phyloP scores from a whole-genome alignment of 2,888 invertebrate species.

The Onchidella celtica region DNA sequence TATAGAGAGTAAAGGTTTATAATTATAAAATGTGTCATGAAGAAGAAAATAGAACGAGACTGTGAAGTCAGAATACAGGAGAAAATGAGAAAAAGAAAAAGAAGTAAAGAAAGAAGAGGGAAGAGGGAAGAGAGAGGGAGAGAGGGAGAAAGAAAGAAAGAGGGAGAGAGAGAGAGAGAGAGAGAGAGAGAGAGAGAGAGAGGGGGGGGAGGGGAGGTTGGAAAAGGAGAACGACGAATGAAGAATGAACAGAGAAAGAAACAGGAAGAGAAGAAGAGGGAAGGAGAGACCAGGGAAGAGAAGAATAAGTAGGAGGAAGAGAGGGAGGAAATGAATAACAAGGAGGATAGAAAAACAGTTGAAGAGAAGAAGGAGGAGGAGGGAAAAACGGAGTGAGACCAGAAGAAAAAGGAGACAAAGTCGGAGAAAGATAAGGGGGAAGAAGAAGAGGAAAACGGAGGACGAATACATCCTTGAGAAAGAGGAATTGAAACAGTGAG shows the following conservation, averaged over 20 bases:
- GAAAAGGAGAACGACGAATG: conserved; percentile 8
- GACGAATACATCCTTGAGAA: no score
- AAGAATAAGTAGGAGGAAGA: not conserved
- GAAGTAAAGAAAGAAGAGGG: not conserved
- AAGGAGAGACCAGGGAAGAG: not conserved
- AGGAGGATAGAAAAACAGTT: not conserved
- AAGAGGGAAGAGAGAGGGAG: conserved; percentile 15
- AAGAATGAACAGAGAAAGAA: conserved; percentile 1
- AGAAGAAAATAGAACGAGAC: no score
- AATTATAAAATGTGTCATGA: no score
- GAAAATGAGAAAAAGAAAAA: not conserved
- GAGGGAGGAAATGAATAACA: conserved; percentile 8
- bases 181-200: not conserved
- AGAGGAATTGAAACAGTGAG: no score
- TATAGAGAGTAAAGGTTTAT: not conserved
- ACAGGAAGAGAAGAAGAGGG: not conserved
- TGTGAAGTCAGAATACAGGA: no score
- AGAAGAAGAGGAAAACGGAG: no score
- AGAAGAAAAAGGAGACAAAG: no score
- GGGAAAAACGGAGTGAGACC: no score
- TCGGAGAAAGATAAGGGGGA: no score
- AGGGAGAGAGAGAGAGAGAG: conserved; percentile 14
- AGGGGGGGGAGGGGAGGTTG: not conserved
- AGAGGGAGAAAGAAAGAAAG: conserved; percentile 28
- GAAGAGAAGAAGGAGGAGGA: no score